phyloP scores from a whole-genome alignment of 2,888 invertebrate genomes.

The Eumacrocentrus americanus region DNA sequence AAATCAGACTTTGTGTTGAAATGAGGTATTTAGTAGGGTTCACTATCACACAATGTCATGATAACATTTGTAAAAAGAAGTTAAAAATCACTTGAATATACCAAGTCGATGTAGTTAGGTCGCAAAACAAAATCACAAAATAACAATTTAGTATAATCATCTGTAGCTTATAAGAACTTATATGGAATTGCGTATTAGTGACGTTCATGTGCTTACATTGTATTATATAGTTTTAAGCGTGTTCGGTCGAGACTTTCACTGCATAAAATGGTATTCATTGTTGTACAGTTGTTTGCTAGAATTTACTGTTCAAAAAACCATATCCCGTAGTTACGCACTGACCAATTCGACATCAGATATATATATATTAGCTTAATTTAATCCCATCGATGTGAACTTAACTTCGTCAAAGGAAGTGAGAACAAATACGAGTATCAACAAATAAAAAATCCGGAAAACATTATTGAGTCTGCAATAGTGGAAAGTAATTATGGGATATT shows the following conservation, averaged over 20 bases:
- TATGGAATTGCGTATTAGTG: constrained; percentile 56
- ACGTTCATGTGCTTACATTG: constrained; percentile 57
- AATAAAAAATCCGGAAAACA: not conserved
- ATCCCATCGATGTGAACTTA: not conserved
- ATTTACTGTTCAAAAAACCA: constrained; percentile 24
- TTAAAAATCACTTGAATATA: constrained; percentile 41
- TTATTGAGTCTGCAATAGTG: not conserved
- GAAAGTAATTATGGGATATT: not conserved
- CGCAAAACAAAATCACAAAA: constrained; percentile 51
- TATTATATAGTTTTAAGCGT: constrained; percentile 55
- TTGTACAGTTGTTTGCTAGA: constrained; percentile 49
- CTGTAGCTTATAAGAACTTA: constrained; percentile 51
- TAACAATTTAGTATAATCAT: constrained; percentile 51
- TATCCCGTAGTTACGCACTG: not conserved
- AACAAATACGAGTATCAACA: not conserved
- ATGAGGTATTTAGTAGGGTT: not conserved
- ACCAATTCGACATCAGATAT: constrained; percentile 2
- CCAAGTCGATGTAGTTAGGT: constrained; percentile 48
- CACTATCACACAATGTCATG: not conserved
- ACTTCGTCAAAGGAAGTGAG: not conserved
- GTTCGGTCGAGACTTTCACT: constrained; percentile 46
- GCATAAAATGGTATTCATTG: constrained; percentile 47
- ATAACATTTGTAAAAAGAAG: no score
- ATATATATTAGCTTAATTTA: not conserved
- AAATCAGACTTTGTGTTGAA: not conserved